Evolutionary conservation across 2,113 vertebrate genomes (phyloP), one percentile per base, ranked within the genome.

Genomic region (Typhlomys cinereus): DNA sequence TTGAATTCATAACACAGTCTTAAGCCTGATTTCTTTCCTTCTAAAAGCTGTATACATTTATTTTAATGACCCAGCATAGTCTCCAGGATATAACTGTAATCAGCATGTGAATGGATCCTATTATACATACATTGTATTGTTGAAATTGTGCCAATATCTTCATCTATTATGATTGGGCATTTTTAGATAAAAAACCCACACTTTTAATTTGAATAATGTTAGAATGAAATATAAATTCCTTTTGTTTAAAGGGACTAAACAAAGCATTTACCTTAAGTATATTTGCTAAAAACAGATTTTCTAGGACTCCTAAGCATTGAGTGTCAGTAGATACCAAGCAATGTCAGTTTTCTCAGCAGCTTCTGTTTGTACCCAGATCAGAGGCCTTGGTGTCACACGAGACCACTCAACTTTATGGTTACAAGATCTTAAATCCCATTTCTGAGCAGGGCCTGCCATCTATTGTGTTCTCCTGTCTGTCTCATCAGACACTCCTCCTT

Each of bases 401-500:
- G 25, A 34, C 7, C 29, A 21, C 29, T 66, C 21, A 8, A 44
- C 36, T 69, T 69, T 57, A 18, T 46, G 39, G 17, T 39, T 25
- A 52, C 18, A 39, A 84, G 46, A 9, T 70, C 46, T 57, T n/a
- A 50, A 57, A 27, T 41, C 23, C 18, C 2, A 18, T 76, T 80
- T 88, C 61, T 59, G 25, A 75, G 52, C 29, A 25, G 18, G 67
- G 4, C 14, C 52, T 85, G 39, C 46, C 44, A 0, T 3, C 48
- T 25, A 13, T 31, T 25, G 15, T 27, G 15, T 29, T 34, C 4
- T 11, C 12, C 41, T 0, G 2, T 5, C 2, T n/a, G 7, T 14
- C 25, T 21, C 11, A 4, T 13, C 1, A 2, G 9, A n/a, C n/a
- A n/a, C n/a, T n/a, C n/a, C n/a, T n/a, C 10, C 20, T 2, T 5